phyloP scores from a whole-genome alignment of 2,888 invertebrate species.

The Habroteleia sp. region DNA sequence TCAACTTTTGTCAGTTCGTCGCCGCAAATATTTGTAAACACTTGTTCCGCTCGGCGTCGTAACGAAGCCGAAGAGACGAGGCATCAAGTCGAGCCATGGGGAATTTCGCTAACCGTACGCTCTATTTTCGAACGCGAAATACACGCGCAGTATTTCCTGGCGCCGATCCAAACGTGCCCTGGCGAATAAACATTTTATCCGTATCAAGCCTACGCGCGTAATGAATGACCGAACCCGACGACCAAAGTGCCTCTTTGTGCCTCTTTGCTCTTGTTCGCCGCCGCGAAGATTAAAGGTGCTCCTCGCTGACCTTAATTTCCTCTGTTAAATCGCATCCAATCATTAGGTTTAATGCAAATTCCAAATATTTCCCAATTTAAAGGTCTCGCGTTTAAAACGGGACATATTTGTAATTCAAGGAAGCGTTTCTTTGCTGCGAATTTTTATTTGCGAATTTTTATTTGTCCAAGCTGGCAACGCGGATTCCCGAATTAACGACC shows the following conservation, averaged over 20 bases:
- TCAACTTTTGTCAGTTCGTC: too few relatives aligned
- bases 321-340: too few relatives aligned
- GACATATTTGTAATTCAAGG: too few relatives aligned
- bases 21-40: constrained; percentile 1
- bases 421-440: too few relatives aligned
- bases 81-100: constrained; percentile 76
- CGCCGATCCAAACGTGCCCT: constrained; percentile 75
- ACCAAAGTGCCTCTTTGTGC: constrained; percentile 21
- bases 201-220: constrained; percentile 62
- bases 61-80: constrained; percentile 35
- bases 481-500: too few relatives aligned
- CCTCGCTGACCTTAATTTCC: too few relatives aligned
- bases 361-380: too few relatives aligned
- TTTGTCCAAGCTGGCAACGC: too few relatives aligned
- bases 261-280: constrained; percentile 26
- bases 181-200: constrained; percentile 66
- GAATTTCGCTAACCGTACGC: constrained; percentile 72
- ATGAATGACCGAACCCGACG: constrained; percentile 52
- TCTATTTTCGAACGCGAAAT: constrained; percentile 78
- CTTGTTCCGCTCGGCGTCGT: too few relatives aligned
- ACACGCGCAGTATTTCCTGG: constrained; percentile 80
- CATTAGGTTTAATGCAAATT: too few relatives aligned
- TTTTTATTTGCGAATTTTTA: too few relatives aligned
- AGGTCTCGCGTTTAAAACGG: too few relatives aligned
- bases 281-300: constrained; percentile 10